phyloP scores from a whole-genome alignment of 2,113 vertebrate genomes.

The Chelonoidis abingdonii region DNA sequence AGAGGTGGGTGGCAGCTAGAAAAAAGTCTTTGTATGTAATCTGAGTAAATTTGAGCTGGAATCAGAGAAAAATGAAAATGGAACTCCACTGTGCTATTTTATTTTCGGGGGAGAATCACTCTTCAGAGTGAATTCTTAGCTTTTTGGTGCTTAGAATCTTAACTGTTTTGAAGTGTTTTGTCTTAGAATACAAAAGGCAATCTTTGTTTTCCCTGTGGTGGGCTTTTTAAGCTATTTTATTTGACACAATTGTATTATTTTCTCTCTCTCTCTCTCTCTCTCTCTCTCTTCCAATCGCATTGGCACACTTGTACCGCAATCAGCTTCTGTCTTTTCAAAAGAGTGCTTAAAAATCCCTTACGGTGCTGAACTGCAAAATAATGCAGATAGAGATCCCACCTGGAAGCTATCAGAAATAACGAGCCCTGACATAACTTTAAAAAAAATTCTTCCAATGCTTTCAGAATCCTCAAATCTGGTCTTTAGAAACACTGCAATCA shows the following conservation, averaged over 20 bases:
- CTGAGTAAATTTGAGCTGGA: not conserved
- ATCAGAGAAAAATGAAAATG: not conserved
- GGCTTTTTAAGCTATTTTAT: not conserved
- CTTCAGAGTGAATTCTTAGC: not conserved
- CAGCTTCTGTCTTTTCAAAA: not conserved
- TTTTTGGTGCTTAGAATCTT: not conserved
- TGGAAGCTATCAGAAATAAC: conserved; percentile 21
- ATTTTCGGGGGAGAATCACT: not conserved
- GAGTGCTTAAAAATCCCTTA: conserved; percentile 8
- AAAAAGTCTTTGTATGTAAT: not conserved
- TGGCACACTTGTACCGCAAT: not conserved
- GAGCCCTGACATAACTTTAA: conserved; percentile 7
- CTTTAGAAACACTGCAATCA: not conserved
- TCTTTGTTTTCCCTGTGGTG: not conserved
- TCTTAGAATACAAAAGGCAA: not conserved
- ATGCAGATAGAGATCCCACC: conserved; percentile 51
- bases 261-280: fast-evolving
- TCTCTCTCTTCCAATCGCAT: fast-evolving
- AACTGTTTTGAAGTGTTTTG: not conserved
- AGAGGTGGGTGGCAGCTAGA: not conserved
- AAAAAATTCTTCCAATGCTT: not conserved
- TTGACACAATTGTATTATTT: fast-evolving
- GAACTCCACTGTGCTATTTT: not conserved
- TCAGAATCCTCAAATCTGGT: conserved; percentile 12
- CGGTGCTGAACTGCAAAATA: conserved; percentile 24